Evolutionary conservation across 2,797 vertebrate species (phyloP).

Genomic region (Buphagus erythrorhynchus): DNA sequence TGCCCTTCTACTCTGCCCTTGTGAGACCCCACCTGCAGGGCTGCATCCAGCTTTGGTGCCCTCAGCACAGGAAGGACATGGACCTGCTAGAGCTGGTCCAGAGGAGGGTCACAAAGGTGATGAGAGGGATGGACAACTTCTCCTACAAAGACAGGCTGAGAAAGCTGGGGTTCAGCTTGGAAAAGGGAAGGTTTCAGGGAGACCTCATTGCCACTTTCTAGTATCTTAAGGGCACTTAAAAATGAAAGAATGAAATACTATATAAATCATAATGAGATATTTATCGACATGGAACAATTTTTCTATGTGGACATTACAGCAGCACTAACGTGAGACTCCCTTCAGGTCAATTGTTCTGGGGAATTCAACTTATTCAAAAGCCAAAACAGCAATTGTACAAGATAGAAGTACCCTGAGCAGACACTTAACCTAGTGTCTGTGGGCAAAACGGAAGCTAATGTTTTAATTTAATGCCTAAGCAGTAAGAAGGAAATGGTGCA

Average conservation of each 20-base stretch:
- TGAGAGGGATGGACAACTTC: neutral
- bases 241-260: neutral
- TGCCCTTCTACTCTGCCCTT: neutral
- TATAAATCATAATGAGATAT: neutral
- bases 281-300: neutral
- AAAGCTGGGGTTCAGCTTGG: neutral
- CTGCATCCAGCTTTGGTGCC: neutral
- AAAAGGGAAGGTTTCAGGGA: neutral
- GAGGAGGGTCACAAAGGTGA: neutral
- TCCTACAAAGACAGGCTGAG: neutral
- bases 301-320: neutral
- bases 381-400: neutral
- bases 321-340: accelerated
- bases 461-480: neutral
- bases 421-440: neutral
- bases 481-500: neutral
- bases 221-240: neutral
- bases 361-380: neutral
- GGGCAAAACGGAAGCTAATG: neutral
- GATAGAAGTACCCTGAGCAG: neutral
- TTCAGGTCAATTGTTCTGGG: neutral
- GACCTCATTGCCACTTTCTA: neutral
- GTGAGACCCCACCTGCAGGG: neutral
- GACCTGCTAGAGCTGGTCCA: neutral
- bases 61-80: neutral